phyloP scores from a whole-genome alignment of 2,797 vertebrate genomes.

The Lepidocolaptes lacrymiger region DNA sequence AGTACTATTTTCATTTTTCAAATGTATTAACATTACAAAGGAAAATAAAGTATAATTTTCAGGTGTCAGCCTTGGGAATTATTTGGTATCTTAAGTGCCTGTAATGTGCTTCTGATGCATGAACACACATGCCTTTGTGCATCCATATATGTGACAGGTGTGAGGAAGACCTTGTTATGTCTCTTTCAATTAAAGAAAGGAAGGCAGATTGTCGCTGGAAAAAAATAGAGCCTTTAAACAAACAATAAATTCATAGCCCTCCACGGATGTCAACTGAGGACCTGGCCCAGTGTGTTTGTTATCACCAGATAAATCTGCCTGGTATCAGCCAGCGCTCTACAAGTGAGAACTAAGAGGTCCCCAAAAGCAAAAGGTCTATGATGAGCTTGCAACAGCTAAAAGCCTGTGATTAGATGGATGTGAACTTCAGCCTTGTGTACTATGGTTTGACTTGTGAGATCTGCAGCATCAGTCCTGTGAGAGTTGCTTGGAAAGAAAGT shows the following conservation, averaged over 20 bases:
- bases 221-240: neutral
- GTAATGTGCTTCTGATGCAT: neutral
- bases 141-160: fast-evolving
- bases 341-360: neutral
- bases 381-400: neutral
- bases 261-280: neutral
- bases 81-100: neutral
- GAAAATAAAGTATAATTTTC: neutral
- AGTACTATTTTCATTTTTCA: neutral
- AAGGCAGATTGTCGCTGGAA: neutral
- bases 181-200: neutral
- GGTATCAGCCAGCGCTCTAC: neutral
- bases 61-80: neutral
- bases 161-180: neutral
- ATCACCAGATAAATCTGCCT: neutral
- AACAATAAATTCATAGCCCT: neutral
- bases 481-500: constrained; percentile 55
- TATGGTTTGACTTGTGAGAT: constrained; percentile 50
- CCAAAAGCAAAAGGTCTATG: neutral
- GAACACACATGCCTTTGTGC: neutral
- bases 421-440: neutral
- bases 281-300: neutral
- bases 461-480: constrained; percentile 38
- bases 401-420: neutral
- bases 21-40: neutral